Base-by-base conservation (phyloP, 2,113 vertebrate species). In the Pristiophorus japonicus region DNA sequence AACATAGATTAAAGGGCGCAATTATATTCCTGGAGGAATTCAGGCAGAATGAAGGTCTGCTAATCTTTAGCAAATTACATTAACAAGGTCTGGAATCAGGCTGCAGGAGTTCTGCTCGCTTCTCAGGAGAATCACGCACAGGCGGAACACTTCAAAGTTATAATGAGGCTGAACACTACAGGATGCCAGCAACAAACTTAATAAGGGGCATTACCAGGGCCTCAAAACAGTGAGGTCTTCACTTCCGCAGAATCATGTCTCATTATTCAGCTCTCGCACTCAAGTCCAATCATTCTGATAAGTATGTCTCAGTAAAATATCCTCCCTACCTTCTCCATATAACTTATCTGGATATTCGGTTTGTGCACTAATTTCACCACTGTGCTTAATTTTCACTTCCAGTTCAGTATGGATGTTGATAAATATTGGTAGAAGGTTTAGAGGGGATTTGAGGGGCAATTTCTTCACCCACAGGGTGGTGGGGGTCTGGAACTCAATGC, bases 51-150 rank as follows among this genome's bases (percentile, higher is more conserved):
- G 96, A 96, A 70, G 10, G 73, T 96, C 90, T 95, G 95, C 88
- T 96, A 96, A 96, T 96, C 96, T 96, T 51, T 66, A 96, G 96
- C 96, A 97, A 97, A 97, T 97, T 67, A 92, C 96, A 63, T 96
- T 96, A 96, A 96, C 67, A 81, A 96, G 96, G 85, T 96, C 62
- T 81, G 95, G 96, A 95, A 95, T 47, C 0, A 65, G 95, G 20
- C 96, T 0, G 96, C 96, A 22, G 96, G 96, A 95, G 96, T 85
- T 95, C 95, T 0, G 96, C 18, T 0, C 88, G n/a, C 81, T 67
- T 1, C 93, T 0, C 96, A 96, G 92, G 5, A 96, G 67, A 97
- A 96, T 96, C 96, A 96, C 34, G 94, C 96, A 96, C 96, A 97
- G 96, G 27, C 96, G 96, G 34, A 96, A 96, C 95, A 96, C 0